Base-by-base conservation (phyloP, 2,113 vertebrate species). In the Sigmodon hispidus region DNA sequence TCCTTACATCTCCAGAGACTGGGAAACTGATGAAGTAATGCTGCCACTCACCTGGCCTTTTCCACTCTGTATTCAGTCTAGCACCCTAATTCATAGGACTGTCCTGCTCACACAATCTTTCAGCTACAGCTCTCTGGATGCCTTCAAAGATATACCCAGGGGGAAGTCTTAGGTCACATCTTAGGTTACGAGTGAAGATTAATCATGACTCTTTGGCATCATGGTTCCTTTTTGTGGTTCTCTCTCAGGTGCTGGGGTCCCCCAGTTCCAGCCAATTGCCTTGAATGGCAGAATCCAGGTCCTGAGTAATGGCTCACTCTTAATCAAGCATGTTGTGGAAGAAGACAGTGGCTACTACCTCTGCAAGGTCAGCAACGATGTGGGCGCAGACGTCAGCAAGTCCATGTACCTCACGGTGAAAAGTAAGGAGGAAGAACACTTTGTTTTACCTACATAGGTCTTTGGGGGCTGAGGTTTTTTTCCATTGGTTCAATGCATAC, bases 321-420 rank as follows among this genome's bases (percentile, higher is more conserved):
- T 99, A 92, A 99, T 99, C 96, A 99, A 99, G 97, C 99, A 99
- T 0, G 99, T 99, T 40, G 98, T 99, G 98, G 99, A 99, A 95
- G 99, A 99, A 94, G 99, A 99, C 98, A 99, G 99, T 81, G 99
- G 99, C 97, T 99, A 99, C 98, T 99, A 99, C 98, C 99, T 99
- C 98, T 99, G 99, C 98, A 99, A 99, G 98, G 99, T 99, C 99
- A 99, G 99, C 99, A 99, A 99, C 98, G 99, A 99, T 98, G 99
- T 99, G 98, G 99, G 99, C 98, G 99, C 99, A 76, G 99, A 99
- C 98, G 99, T 99, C 99, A 99, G 99, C 99, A 99, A 99, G 99
- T 99, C 99, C 99, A 99, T 99, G 99, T 99, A 99, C 99, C 99
- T 99, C 99, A 99, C 99, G 94, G 99, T 99, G 98, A 99, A 99